Evolutionary conservation across 1,140 invertebrate genomes (phyloP), one percentile per base, ranked within the genome.

Genomic region (Drosophila punjabiensis): DNA sequence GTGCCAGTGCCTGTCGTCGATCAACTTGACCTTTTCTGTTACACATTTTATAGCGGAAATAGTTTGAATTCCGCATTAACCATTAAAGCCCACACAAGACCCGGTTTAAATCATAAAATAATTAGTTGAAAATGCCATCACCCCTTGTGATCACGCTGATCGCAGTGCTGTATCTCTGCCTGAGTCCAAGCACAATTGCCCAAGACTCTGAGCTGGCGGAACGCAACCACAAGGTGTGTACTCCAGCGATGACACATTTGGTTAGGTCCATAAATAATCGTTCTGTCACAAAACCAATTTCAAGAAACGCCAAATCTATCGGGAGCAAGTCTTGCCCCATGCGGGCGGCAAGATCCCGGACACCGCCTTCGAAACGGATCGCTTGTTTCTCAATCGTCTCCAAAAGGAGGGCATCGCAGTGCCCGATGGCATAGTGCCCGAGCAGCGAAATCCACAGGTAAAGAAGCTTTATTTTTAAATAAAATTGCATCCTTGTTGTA

Each of bases 341-440:
- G 89, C 94, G 13, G 95, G 95, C 41, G 95, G 95, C 6, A 95
- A 95, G 92, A 95, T 96, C 69, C 95, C 95, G 0, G 95, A 96
- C 62, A 94, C 95, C 56, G 95, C 95, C 20, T 96, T 96, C 73
- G 93, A 93, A 60, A 93, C 94, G 0, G 95, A 96, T 89, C 94
- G 95, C 20, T 89, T 96, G 20, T 94, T 94, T 18, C 79, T 95
- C 32, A 96, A 96, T 88, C 94, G 94, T 30, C 87, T 96, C 14
- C 95, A 95, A 82, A 95, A 95, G 83, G 95, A 95, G 82, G 95
- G 95, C 13, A 95, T 96, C 30, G 93, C 95, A 0, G 87, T 95
- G 30, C 94, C 95, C 5, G 95, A 96, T 87, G 95, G 95, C 3
- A 92, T 95, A 9, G 73, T 95, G 30, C 91, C 95, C 0, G 94